A percentile compares a stretch with the other conserved stretches of the same genome.
Evolutionary conservation across 2,113 vertebrate species (phyloP).

Genomic region (Theristicus caerulescens): DNA sequence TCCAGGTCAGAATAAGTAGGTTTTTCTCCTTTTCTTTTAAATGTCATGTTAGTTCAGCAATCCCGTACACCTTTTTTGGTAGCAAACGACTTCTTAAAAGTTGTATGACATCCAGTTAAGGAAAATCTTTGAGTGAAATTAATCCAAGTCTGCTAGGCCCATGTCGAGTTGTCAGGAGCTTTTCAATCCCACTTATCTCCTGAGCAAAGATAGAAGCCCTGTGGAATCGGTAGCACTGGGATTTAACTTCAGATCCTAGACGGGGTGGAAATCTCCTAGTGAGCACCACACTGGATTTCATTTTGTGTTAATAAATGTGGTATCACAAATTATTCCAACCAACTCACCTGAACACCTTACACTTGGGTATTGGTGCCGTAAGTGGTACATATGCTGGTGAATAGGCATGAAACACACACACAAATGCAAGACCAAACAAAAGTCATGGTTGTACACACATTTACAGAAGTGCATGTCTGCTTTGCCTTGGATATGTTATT

Average conservation of each 20-base stretch:
- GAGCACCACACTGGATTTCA: background rate
- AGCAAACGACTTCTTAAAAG: background rate
- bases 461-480: background rate
- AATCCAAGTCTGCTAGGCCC: background rate
- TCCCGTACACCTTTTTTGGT: background rate
- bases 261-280: background rate
- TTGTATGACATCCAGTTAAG: background rate
- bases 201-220: background rate
- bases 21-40: background rate
- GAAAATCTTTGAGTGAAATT: slow-evolving; percentile 20
- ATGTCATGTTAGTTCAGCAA: background rate
- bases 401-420: background rate
- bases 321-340: background rate
- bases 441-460: background rate
- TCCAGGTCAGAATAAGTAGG: background rate
- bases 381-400: background rate
- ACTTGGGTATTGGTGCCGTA: background rate
- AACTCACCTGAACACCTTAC: background rate
- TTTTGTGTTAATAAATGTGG: background rate
- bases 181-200: slow-evolving; percentile 28
- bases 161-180: background rate
- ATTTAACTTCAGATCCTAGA: slow-evolving; percentile 20
- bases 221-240: background rate
- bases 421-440: background rate
- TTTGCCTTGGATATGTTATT: background rate